Evolutionary conservation across 2,113 vertebrate species (phyloP), one percentile per base, ranked within the genome.

Genomic region (Chionodraco myersi): DNA sequence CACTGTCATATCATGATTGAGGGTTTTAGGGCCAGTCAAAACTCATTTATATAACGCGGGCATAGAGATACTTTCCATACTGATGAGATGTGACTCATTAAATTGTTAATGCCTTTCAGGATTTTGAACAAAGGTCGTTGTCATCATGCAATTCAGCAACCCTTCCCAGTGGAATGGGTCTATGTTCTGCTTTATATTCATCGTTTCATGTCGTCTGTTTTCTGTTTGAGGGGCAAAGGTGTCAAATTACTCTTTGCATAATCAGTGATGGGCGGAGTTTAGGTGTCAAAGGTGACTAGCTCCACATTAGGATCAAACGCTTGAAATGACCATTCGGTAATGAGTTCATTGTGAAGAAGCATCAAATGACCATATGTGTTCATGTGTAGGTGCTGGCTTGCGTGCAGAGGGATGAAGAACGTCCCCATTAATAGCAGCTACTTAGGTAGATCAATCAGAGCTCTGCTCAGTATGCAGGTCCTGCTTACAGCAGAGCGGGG

Each of bases 361-460:
- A n/a, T 81, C 66, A 74, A 62, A 83, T 85, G 74, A 72, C 61
- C 51, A 23, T 5, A 53, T 79, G 66, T 0, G 23, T 53, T 45
- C 36, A 34, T 51, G 68, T 66, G 82, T 80, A 78, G 70, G 72
- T 49, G 83, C 79, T 47, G 34, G 79, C 72, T 26, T 76, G 59
- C 21, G 36, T 64, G 77, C 13, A 12, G 48, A 10, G 15, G 34
- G 26, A 45, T 21, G 10, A n/a, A 62, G 61, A 84, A 82, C 70
- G 68, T 81, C 78, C 68, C 82, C 74, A 84, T 92, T 94, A 93
- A 94, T 93, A 94, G 93, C 83, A 61, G 91, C 86, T 89, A 91
- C 93, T 94, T 87, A 91, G 72, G 87, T 75, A 91, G 91, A 95
- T 95, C 93, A 94, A 93, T 94, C 93, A 91, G 72, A 53, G 57